Evolutionary conservation across 1,140 invertebrate genomes (phyloP), one percentile per base, ranked within the genome.

Genomic region (Drosophila ficusphila): DNA sequence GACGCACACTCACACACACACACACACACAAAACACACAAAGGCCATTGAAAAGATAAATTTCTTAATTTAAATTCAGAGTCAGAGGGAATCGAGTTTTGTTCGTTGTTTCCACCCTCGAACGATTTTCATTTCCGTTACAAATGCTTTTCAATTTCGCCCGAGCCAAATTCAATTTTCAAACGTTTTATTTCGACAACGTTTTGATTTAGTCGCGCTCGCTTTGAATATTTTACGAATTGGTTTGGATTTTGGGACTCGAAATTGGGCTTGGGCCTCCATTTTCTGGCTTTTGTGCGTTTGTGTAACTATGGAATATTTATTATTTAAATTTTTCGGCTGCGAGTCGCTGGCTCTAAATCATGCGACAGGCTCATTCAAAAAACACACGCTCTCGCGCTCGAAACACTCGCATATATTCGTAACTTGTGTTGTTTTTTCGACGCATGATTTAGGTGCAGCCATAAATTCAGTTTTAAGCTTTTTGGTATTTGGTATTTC

Each of bases 21-120:
- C 36, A 61, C n/a, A n/a, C 42, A 12, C 56, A 56, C 65, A 47
- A 74, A 65, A n/a, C n/a, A n/a, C 56, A 56, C 65, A 47, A 74
- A 65, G 53, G 47, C 61, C 54, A 85, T 86, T 74, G 81, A 88
- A 74, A 85, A 88, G 81, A 86, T 86, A 86, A 81, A 86, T 86
- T 86, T 86, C 81, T 86, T 86, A 86, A 86, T 86, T 86, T 86
- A 86, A 88, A 86, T 86, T 86, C 81, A 85, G 82, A 81, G 67
- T 68, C 76, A 44, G 58, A 67, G 44, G 19, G 39, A 41, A 41
- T 57, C 44, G 42, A 47, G 69, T 73, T 53, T 42, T 41, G 39
- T 72, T 61, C 42, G 47, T 19, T 78, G 47, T 19, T 78, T 60
- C 56, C 49, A 58, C 53, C 39, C 60, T 39, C 51, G 14, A 42